These are phyloP conservation scores for Pangasius sanitwongsei DNA, from an alignment of 2,797 vertebrate species.

Conservation along the genomic window DNA sequence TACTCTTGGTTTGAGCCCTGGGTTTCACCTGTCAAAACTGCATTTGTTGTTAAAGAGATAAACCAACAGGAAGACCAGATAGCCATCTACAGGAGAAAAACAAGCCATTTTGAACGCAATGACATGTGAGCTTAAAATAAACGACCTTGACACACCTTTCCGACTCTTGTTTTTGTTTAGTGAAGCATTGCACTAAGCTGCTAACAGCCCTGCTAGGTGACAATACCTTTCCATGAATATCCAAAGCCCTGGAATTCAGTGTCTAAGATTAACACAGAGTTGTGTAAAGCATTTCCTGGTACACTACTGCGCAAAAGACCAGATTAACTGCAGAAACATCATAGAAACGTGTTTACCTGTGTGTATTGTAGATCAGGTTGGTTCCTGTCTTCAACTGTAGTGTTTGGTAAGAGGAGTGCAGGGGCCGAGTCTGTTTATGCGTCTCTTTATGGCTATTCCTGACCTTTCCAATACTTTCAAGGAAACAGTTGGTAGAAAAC, in stretches of 20 bases:
- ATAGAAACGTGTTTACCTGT: conserved; percentile 40
- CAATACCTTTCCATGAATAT: background rate
- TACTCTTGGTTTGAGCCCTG: too few relatives aligned
- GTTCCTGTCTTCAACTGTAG: background rate
- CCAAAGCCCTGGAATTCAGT: background rate
- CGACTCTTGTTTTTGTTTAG: conserved; percentile 6
- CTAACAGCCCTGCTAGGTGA: background rate
- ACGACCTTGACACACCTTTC: conserved; percentile 19
- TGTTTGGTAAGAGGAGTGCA: background rate
- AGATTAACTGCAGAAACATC: background rate
- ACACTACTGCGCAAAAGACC: background rate
- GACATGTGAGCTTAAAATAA: conserved; percentile 35
- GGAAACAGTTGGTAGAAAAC: conserved; percentile 40
- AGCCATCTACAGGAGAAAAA: too few relatives aligned
- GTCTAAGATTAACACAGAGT: background rate
- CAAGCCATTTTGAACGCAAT: background rate
- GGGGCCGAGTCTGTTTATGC: conserved; percentile 12
- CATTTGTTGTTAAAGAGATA: too few relatives aligned
- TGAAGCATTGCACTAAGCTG: background rate
- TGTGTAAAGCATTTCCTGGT: conserved; percentile 2
- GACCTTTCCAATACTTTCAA: conserved; percentile 35
- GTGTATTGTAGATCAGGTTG: conserved; percentile 28
- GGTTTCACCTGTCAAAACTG: too few relatives aligned
- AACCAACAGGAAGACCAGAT: too few relatives aligned
- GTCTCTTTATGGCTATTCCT: conserved; percentile 1